Evolutionary conservation across 2,888 invertebrate genomes (phyloP).

Genomic region (Melieria crassipennis): DNA sequence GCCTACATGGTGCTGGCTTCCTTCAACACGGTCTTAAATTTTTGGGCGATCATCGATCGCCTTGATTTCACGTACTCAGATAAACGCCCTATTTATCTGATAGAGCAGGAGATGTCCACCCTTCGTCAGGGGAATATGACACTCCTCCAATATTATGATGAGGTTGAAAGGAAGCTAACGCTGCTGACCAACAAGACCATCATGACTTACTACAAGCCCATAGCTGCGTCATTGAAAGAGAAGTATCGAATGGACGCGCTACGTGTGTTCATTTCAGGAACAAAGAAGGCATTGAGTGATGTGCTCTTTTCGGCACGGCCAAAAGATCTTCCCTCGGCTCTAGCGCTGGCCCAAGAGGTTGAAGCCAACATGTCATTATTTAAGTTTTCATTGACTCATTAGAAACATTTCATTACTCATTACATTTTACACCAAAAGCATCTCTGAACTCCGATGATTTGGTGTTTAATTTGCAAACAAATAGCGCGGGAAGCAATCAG

Average conservation of each 20-base stretch:
- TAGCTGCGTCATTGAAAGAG: not conserved
- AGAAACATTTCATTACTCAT: no score
- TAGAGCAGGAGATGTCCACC: slow-evolving; percentile 29
- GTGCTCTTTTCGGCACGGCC: not conserved
- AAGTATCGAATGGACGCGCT: not conserved
- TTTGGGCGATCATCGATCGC: slow-evolving; percentile 34
- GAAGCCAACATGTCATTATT: not conserved
- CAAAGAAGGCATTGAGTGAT: not conserved
- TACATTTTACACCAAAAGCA: no score
- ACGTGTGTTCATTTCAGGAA: not conserved
- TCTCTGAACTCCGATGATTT: no score
- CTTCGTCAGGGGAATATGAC: slow-evolving; percentile 28
- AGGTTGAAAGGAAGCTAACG: slow-evolving; percentile 33
- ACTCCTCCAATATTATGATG: slow-evolving; percentile 29
- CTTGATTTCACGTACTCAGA: slow-evolving; percentile 36
- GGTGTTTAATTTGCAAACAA: no score
- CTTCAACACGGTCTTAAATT: slow-evolving; percentile 36
- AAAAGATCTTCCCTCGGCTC: not conserved
- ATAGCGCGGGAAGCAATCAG: no score
- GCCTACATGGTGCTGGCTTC: slow-evolving; percentile 31
- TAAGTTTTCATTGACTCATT: no score
- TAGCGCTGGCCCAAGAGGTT: not conserved
- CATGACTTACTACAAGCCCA: no score
- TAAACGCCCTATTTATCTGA: slow-evolving; percentile 32
- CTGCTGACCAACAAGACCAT: slow-evolving; percentile 27